A percentile compares a stretch with the other conserved stretches of the same genome.
Evolutionary conservation across 2,888 invertebrate species (phyloP).

Genomic region (Sinhomidia bicolor): DNA sequence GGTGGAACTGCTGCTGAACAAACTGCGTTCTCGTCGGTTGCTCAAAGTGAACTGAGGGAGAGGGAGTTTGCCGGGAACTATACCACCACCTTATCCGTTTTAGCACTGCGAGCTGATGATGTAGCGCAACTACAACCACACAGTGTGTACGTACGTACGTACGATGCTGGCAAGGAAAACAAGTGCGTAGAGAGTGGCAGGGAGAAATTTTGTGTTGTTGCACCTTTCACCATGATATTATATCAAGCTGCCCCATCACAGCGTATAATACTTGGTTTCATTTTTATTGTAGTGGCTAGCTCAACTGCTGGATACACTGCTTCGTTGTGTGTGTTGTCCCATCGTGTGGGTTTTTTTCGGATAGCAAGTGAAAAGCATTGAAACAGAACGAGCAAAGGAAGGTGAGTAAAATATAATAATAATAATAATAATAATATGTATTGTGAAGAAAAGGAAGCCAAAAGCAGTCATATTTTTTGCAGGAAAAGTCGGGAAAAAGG

Average conservation of each 20-base stretch:
- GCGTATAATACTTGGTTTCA: constrained; percentile 4
- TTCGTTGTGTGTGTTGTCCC: too few relatives aligned
- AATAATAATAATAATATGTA: background rate
- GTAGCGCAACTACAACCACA: background rate
- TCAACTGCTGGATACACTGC: background rate
- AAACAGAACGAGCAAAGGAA: too few relatives aligned
- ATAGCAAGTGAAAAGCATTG: too few relatives aligned
- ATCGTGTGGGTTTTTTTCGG: too few relatives aligned
- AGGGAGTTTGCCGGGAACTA: constrained; percentile 29
- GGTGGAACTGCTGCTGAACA: constrained; percentile 6
- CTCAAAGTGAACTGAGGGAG: constrained; percentile 54
- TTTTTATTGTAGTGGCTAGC: background rate
- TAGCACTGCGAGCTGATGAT: too few relatives aligned
- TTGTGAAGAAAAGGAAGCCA: background rate
- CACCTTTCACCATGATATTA: background rate
- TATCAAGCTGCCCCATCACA: constrained; percentile 45
- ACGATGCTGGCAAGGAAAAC: background rate
- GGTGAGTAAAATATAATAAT: background rate
- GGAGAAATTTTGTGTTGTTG: too few relatives aligned
- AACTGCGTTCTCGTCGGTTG: constrained; percentile 60
- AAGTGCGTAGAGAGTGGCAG: constrained; percentile 18
- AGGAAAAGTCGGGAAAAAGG: too few relatives aligned
- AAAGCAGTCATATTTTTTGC: background rate
- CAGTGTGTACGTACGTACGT: background rate
- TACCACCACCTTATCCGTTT: too few relatives aligned